Conservation (phyloP, 2,797 vertebrate species). For the Pipistrellus kuhlii region DNA sequence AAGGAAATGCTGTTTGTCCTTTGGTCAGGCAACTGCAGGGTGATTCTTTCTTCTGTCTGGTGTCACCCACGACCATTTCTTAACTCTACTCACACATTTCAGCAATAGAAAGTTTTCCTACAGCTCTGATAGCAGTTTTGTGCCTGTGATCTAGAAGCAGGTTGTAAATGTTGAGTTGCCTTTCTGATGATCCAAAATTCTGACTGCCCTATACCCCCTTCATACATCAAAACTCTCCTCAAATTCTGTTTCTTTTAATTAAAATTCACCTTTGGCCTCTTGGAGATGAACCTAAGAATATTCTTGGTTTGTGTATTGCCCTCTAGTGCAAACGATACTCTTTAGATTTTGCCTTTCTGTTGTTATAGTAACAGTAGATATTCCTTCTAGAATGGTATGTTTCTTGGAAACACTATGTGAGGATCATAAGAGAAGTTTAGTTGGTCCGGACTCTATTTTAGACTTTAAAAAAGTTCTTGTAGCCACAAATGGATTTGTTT, state of each 20-base stretch:
- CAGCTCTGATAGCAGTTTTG: neutral
- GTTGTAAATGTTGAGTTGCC: neutral
- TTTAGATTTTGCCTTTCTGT: conserved; percentile 42
- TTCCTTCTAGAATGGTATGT: conserved; percentile 32
- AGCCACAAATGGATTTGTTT: conserved; percentile 41
- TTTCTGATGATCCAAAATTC: neutral
- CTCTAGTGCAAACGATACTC: neutral
- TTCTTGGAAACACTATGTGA: conserved; percentile 43
- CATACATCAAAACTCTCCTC: conserved; percentile 30
- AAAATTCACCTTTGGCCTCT: conserved; percentile 2
- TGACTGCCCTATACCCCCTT: neutral
- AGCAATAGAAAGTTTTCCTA: neutral
- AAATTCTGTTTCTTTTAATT: conserved; percentile 39
- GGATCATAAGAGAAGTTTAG: conserved; percentile 30
- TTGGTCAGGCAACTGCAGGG: neutral
- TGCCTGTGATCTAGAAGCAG: neutral
- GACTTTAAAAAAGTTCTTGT: neutral
- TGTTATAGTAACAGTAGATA: conserved; percentile 64
- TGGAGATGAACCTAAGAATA: conserved; percentile 18
- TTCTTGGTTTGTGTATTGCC: neutral
- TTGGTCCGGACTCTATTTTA: conserved; percentile 47
- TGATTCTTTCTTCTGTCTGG: neutral
- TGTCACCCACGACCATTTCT: neutral
- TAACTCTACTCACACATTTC: neutral
- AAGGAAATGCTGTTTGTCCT: neutral